These are phyloP conservation scores for Ictalurus furcatus DNA, from an alignment of 2,113 vertebrate species.

Conservation along the genomic window DNA sequence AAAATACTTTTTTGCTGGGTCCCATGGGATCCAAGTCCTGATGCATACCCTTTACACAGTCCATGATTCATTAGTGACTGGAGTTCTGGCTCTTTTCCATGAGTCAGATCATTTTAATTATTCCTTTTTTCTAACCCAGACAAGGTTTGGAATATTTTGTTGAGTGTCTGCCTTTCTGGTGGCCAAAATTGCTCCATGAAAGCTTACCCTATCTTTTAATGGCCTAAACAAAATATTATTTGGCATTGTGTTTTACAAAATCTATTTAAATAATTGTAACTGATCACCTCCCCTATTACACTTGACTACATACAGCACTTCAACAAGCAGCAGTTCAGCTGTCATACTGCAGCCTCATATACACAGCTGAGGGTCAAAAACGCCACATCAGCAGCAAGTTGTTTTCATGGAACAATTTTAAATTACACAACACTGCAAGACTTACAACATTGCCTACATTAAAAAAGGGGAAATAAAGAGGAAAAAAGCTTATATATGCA, in stretches of 20 bases:
- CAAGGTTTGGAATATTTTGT: neutral
- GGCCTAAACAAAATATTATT: neutral
- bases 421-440: neutral
- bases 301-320: neutral
- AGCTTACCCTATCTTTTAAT: neutral
- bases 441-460: neutral
- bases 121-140: neutral
- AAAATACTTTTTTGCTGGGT: neutral
- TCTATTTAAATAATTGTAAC: neutral
- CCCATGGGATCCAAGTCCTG: neutral
- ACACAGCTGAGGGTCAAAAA: neutral
- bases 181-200: neutral
- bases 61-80: neutral
- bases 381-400: neutral
- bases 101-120: neutral
- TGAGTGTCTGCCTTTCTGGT: neutral
- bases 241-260: neutral
- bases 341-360: neutral
- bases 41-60: neutral
- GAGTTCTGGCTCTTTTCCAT: neutral
- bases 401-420: neutral
- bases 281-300: neutral
- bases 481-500: neutral
- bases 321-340: neutral
- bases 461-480: neutral